Conservation (phyloP, 2,113 vertebrate genomes). For the Hydrolagus affinis region DNA sequence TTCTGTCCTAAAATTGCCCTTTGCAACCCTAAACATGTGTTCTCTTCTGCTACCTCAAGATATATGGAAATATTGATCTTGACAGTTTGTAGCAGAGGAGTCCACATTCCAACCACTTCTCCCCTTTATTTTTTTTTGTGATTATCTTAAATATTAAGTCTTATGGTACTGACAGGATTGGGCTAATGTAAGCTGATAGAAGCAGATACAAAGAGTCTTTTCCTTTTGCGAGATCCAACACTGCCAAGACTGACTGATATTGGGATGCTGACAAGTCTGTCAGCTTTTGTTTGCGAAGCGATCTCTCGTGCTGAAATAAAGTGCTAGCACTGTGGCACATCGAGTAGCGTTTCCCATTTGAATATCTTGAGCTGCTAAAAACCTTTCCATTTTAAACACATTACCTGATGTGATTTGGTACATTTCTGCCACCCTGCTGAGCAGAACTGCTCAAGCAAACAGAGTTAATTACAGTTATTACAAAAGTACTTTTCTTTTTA, state of each 20-base stretch:
- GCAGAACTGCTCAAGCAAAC: neutral
- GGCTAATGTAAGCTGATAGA: neutral
- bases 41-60: too few relatives aligned
- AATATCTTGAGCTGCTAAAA: neutral
- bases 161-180: neutral
- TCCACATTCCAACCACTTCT: too few relatives aligned
- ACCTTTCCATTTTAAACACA: neutral
- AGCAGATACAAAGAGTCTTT: neutral
- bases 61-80: too few relatives aligned
- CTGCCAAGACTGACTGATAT: neutral
- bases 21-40: too few relatives aligned
- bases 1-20: too few relatives aligned
- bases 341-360: neutral
- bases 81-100: too few relatives aligned
- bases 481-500: neutral
- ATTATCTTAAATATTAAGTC: neutral
- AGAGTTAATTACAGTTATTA: constrained; percentile 9
- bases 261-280: neutral
- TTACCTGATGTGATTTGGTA: neutral
- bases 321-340: neutral
- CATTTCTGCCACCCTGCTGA: neutral
- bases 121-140: neutral
- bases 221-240: neutral
- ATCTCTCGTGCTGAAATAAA: neutral
- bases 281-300: neutral